Evolutionary conservation across 2,888 invertebrate genomes (phyloP).

Genomic region (Drosophila pegasa): DNA sequence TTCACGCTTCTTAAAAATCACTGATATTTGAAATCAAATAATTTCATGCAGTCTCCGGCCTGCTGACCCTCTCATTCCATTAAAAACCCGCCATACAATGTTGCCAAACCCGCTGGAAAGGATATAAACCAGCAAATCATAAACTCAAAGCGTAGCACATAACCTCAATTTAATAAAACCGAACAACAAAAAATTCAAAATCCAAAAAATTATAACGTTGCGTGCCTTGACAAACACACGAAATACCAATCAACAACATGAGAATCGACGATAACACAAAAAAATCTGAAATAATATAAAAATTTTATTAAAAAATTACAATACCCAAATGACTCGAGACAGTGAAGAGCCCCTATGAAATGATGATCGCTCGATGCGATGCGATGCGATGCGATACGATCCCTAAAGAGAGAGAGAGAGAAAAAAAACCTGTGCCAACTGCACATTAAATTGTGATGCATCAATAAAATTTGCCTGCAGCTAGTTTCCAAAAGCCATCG

Average conservation of each 20-base stretch:
- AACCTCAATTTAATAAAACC: slow-evolving; percentile 42
- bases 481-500: slow-evolving; percentile 78
- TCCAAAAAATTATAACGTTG: slow-evolving; percentile 43
- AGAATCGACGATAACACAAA: slow-evolving; percentile 51
- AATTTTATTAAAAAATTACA: slow-evolving; percentile 78
- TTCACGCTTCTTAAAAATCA: neutral
- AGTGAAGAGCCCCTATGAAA: slow-evolving; percentile 47
- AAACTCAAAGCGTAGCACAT: slow-evolving; percentile 22
- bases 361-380: slow-evolving; percentile 55
- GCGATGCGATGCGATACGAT: slow-evolving; percentile 15
- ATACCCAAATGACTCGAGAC: slow-evolving; percentile 44
- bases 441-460: slow-evolving; percentile 80
- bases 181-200: neutral
- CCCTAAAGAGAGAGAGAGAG: slow-evolving; percentile 14
- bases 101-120: slow-evolving; percentile 28
- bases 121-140: slow-evolving; percentile 26
- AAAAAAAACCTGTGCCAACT: slow-evolving; percentile 58
- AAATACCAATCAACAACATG: slow-evolving; percentile 75
- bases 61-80: neutral
- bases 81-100: slow-evolving; percentile 26
- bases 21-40: neutral
- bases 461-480: slow-evolving; percentile 81
- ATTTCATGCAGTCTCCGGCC: neutral
- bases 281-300: slow-evolving; percentile 42
- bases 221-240: slow-evolving; percentile 72